Base-by-base conservation (phyloP, 2,797 vertebrate species). In the Macroramphosus scolopax region DNA sequence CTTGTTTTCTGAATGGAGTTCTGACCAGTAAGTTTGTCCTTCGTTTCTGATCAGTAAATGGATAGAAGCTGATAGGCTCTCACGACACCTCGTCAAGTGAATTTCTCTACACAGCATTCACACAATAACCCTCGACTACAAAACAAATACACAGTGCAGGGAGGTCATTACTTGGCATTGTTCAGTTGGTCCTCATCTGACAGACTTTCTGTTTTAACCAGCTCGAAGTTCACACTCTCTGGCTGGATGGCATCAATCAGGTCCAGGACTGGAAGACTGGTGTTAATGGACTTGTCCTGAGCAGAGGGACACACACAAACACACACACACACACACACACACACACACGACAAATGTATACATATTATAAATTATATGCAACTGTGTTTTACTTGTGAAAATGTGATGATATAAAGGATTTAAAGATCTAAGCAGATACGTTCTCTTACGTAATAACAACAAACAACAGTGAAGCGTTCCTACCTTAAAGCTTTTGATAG, bases 161-260 rank as follows among this genome's bases (percentile, higher is more conserved):
- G 20, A 22, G 24, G 32, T 37, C 8, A 40, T 80, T 83, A 98
- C 96, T 96, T 98, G 66, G 96, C 95, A 1, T 98, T 98, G 73
- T 91, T 89, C 38, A 94, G 92, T 69, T 92, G 96, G 78, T 98
- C 96, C 35, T 90, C 92, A 1, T 96, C 92, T 0, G 88, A 84
- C 12, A 94, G 88, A 9, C 30, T 54, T 15, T 84, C 92, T 0
- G 67, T 93, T 83, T 93, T 94, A 16, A 98, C 93, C 15, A 99
- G 89, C 4, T 96, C 95, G 24, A 93, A 97, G 83, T 94, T 94
- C 75, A 99, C 88, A 60, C 94, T 94, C 4, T 89, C 73, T 0
- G 93, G 96, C 78, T 99, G 95, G 61, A 99, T 94, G 63, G 95
- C 90, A 13, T 99, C 95, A 1, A 99, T 97, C 77, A 99, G 88